Conservation (phyloP, 2,888 invertebrate species). For the Melanotus villosus region DNA sequence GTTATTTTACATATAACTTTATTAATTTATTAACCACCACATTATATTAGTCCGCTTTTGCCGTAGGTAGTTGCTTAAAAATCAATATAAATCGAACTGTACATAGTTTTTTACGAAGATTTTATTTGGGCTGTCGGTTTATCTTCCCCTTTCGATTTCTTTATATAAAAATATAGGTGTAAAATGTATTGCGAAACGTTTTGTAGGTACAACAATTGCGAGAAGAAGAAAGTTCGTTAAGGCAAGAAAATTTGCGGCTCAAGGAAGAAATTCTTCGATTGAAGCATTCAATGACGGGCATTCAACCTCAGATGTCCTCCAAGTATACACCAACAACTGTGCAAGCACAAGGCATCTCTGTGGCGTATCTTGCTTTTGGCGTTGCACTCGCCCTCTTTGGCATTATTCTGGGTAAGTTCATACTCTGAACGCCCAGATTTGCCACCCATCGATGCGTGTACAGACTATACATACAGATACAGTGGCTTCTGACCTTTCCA, state of each 20-base stretch:
- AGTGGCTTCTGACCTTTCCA: constrained; percentile 55
- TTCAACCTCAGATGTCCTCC: constrained; percentile 66
- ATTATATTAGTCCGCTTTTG: too few relatives aligned
- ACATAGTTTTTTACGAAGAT: neutral
- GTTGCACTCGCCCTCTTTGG: constrained; percentile 81
- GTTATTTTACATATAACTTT: neutral
- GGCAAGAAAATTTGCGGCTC: constrained; percentile 88
- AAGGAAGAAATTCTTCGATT: constrained; percentile 81
- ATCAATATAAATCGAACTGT: too few relatives aligned
- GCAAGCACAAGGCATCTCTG: constrained; percentile 72
- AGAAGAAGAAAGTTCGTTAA: constrained; percentile 83
- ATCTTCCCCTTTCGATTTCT: neutral
- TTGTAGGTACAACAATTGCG: constrained; percentile 82
- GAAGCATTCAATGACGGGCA: constrained; percentile 68
- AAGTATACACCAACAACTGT: constrained; percentile 74
- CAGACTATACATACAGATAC: constrained; percentile 49
- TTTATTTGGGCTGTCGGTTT: constrained; percentile 7
- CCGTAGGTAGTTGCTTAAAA: too few relatives aligned
- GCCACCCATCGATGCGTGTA: constrained; percentile 45
- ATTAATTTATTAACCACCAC: too few relatives aligned
- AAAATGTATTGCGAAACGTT: too few relatives aligned
- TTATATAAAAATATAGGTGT: too few relatives aligned
- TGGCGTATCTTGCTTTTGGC: constrained; percentile 77
- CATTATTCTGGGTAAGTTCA: constrained; percentile 84
- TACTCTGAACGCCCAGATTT: constrained; percentile 76